A percentile compares a stretch with the other conserved stretches of the same genome.
Conservation (phyloP, 92 coral and sea anemone genomes). For the Parazoanthus swiftii region DNA sequence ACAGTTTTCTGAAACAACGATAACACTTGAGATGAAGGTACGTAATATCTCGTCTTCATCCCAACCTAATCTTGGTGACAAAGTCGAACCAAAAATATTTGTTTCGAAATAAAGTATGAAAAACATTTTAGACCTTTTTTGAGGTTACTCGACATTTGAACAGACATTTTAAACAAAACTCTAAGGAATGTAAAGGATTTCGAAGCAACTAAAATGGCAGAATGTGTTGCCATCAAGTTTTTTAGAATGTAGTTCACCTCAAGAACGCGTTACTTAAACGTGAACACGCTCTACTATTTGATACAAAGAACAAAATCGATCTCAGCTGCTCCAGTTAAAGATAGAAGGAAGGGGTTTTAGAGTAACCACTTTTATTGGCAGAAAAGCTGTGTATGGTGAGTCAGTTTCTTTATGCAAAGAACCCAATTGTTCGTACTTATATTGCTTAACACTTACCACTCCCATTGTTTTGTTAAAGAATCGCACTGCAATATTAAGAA, state of each 20-base stretch:
- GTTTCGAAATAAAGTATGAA: not conserved
- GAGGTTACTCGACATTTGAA: too few species aligned
- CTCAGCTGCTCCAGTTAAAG: not conserved
- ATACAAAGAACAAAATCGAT: not conserved
- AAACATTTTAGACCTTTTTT: too few species aligned
- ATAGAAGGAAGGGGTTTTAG: not conserved
- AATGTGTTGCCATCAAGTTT: too few species aligned
- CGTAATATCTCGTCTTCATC: not conserved
- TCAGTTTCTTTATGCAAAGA: not conserved
- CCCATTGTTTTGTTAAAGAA: slow-evolving; percentile 24
- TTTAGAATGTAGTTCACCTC: too few species aligned
- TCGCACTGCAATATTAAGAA: slow-evolving; percentile 18
- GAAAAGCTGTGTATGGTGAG: not conserved
- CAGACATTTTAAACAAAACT: too few species aligned
- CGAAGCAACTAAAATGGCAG: too few species aligned
- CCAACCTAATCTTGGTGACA: not conserved
- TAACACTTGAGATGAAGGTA: not conserved
- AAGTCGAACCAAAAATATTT: too few species aligned
- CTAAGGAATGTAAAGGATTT: too few species aligned
- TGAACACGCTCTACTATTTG: not conserved
- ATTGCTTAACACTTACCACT: not conserved
- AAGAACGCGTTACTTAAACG: too few species aligned
- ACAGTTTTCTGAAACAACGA: not conserved
- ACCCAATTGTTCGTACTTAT: not conserved
- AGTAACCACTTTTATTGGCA: not conserved